Evolutionary conservation across 2,797 vertebrate species (phyloP).

Genomic region (Podarcis lilfordi): DNA sequence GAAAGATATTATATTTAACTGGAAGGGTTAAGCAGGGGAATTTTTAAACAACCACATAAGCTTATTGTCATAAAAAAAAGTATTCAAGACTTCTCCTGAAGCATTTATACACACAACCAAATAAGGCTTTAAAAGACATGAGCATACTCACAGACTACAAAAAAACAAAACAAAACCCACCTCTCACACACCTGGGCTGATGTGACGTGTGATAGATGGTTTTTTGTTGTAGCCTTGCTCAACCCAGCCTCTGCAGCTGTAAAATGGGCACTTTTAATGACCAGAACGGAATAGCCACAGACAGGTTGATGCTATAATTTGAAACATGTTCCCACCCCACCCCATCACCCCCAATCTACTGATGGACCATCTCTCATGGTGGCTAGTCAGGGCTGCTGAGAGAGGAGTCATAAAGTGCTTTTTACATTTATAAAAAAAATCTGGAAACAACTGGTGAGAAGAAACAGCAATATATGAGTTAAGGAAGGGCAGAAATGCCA

Average conservation of each 20-base stretch:
- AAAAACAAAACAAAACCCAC: too few relatives aligned
- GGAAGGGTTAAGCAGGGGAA: too few relatives aligned
- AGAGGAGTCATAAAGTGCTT: neutral
- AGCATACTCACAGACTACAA: too few relatives aligned
- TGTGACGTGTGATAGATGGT: too few relatives aligned
- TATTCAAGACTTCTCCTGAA: neutral
- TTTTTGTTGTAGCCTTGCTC: neutral
- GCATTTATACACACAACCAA: too few relatives aligned
- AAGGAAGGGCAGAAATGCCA: too few relatives aligned
- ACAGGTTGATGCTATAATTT: neutral
- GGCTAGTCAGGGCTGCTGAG: neutral
- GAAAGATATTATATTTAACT: accelerated
- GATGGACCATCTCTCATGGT: too few relatives aligned
- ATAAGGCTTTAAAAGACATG: neutral
- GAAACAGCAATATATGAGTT: neutral
- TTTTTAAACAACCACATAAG: neutral
- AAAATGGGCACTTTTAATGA: neutral
- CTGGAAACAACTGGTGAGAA: neutral
- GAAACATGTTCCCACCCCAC: neutral
- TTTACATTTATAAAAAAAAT: neutral
- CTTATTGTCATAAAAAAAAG: neutral
- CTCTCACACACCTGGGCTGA: neutral
- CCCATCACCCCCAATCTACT: neutral
- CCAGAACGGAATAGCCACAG: neutral
- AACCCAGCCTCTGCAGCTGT: neutral